Percentiles rank a stretch among this genome's conserved stretches.
Evolutionary conservation across 2,888 invertebrate genomes (phyloP).

Genomic region (Brassicogethes aeneus): DNA sequence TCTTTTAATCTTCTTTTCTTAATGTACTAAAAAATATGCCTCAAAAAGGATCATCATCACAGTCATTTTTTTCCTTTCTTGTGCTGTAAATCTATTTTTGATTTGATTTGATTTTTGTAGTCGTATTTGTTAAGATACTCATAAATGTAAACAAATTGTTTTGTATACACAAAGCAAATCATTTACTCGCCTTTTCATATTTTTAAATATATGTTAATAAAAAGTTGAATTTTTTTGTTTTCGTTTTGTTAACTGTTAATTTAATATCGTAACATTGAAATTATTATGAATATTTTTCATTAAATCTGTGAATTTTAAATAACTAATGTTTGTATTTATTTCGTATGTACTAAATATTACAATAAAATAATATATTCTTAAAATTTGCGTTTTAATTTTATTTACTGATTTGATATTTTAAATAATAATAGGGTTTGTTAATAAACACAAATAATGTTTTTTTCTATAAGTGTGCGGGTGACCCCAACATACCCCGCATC

Average conservation of each 20-base stretch:
- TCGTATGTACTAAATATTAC: conserved; percentile 25
- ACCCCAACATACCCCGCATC: too few relatives aligned
- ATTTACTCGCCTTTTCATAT: conserved; percentile 21
- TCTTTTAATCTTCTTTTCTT: conserved; percentile 1
- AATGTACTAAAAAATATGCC: background rate
- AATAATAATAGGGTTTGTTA: too few relatives aligned
- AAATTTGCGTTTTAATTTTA: too few relatives aligned
- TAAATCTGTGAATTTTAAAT: conserved; percentile 18
- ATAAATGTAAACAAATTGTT: conserved; percentile 4
- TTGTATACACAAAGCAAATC: conserved; percentile 14
- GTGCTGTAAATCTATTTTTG: conserved; percentile 5
- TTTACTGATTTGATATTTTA: too few relatives aligned
- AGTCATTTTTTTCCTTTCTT: conserved; percentile 6
- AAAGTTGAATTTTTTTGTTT: conserved; percentile 19
- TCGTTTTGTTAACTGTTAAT: conserved; percentile 15
- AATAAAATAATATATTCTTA: conserved; percentile 27
- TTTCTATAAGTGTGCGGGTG: too few relatives aligned
- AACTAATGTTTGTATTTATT: conserved; percentile 25
- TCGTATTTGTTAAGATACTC: background rate
- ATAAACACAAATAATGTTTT: too few relatives aligned
- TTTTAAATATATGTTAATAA: conserved; percentile 23
- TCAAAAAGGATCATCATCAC: background rate
- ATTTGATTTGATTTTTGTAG: background rate
- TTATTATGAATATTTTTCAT: conserved; percentile 13
- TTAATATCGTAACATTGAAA: conserved; percentile 13